Evolutionary conservation across 2,888 invertebrate genomes (phyloP).

Genomic region (Parnassius smintheus): DNA sequence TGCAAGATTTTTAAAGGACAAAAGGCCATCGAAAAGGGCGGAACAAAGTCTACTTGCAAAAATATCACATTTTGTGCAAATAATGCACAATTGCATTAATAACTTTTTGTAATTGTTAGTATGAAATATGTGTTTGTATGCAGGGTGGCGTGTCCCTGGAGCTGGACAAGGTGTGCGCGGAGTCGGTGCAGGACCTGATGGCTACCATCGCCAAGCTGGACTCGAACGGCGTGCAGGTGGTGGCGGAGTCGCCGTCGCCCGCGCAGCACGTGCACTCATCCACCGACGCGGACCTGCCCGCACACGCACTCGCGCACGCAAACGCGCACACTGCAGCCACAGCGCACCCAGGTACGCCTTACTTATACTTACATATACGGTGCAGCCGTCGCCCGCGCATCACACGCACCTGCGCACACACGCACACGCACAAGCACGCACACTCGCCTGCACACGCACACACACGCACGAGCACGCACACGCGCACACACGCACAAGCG

Average conservation of each 20-base stretch:
- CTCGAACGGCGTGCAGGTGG: conserved; percentile 90
- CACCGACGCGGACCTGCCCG: conserved; percentile 78
- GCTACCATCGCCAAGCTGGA: conserved; percentile 93
- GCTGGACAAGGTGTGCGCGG: conserved; percentile 91
- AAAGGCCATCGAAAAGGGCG: too few relatives aligned
- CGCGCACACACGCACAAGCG: conserved; percentile 39
- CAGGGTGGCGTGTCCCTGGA: conserved; percentile 62
- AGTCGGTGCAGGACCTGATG: conserved; percentile 92
- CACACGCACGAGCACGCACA: conserved; percentile 37
- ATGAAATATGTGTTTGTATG: not conserved
- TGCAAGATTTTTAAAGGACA: too few relatives aligned
- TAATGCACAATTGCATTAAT: too few relatives aligned
- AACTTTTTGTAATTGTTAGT: too few relatives aligned
- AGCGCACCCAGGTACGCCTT: not conserved
- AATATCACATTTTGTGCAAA: too few relatives aligned
- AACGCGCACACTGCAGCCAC: too few relatives aligned
- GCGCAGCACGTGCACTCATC: conserved; percentile 87
- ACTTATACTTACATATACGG: too few relatives aligned
- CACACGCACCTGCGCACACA: conserved; percentile 89
- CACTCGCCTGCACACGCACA: conserved; percentile 84
- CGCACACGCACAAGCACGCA: conserved; percentile 54
- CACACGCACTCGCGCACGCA: conserved; percentile 32
- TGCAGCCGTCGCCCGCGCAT: conserved; percentile 56
- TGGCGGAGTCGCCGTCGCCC: conserved; percentile 66
- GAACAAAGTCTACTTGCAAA: too few relatives aligned